A percentile compares a stretch with the other conserved stretches of the same genome.
Evolutionary conservation across 2,113 vertebrate genomes (phyloP).

Genomic region (Herpetotheres cachinnans): DNA sequence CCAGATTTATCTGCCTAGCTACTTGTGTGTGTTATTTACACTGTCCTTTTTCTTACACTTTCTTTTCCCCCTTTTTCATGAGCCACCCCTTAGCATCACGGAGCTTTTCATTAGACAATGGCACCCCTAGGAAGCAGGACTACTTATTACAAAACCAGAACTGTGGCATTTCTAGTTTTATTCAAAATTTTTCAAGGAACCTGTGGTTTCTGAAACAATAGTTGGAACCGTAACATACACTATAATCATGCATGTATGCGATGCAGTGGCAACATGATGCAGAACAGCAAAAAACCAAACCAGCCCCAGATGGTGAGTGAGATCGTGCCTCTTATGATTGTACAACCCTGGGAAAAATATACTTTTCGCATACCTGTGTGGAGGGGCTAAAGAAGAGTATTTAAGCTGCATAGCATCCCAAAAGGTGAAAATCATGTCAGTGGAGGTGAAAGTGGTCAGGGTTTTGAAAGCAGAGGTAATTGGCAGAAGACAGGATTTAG

Average conservation of each 20-base stretch:
- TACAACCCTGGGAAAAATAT: background rate
- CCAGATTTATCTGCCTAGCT: background rate
- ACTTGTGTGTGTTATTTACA: background rate
- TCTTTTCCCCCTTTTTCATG: background rate
- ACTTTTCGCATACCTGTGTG: background rate
- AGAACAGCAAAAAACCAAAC: background rate
- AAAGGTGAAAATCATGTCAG: background rate
- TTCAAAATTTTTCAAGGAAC: background rate
- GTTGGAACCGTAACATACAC: fast-evolving
- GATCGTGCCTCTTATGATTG: background rate
- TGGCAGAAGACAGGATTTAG: background rate
- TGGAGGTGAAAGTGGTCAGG: background rate
- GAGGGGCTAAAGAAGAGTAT: background rate
- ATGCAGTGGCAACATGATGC: background rate
- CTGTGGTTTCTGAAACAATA: background rate
- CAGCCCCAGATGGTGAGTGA: background rate
- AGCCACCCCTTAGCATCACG: background rate
- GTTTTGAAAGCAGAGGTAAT: background rate
- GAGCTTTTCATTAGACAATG: background rate
- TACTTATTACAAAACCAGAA: background rate
- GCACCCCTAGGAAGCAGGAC: background rate
- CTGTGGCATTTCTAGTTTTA: background rate
- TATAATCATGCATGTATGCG: background rate
- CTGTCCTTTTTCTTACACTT: background rate
- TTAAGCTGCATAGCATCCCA: background rate